A percentile compares a stretch with the other conserved stretches of the same genome.
phyloP scores from a whole-genome alignment of 2,797 vertebrate genomes.

The Sebastes oblongus region DNA sequence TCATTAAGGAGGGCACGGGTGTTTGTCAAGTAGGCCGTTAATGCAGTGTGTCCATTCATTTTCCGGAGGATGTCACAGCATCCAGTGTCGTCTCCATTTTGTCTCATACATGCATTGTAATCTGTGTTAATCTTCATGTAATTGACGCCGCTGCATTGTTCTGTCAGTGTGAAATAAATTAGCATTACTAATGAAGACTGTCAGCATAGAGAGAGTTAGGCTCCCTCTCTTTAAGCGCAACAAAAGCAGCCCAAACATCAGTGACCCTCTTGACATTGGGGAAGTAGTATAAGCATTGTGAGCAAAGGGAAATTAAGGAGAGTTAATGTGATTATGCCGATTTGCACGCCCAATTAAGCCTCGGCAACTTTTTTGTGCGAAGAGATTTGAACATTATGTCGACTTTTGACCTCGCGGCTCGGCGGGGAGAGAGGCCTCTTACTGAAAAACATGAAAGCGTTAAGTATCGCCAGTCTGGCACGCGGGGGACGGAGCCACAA shows the following conservation, averaged over 20 bases:
- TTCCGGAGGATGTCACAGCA: slow-evolving; percentile 28
- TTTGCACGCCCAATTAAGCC: slow-evolving; percentile 73
- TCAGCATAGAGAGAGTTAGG: slow-evolving; percentile 40
- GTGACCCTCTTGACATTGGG: slow-evolving; percentile 59
- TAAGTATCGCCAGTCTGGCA: slow-evolving; percentile 31
- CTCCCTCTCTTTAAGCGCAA: slow-evolving; percentile 30
- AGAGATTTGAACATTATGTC: slow-evolving; percentile 49
- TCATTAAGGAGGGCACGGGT: not conserved
- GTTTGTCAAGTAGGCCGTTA: slow-evolving; percentile 28
- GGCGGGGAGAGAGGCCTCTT: slow-evolving; percentile 6
- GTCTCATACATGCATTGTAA: slow-evolving; percentile 49
- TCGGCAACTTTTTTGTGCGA: slow-evolving; percentile 30
- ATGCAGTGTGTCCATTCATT: slow-evolving; percentile 36
- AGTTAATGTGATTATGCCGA: slow-evolving; percentile 79
- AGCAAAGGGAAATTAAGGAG: slow-evolving; percentile 63
- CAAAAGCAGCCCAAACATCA: slow-evolving; percentile 56
- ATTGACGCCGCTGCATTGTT: slow-evolving; percentile 61
- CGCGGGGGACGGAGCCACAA: slow-evolving; percentile 45
- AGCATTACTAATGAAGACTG: slow-evolving; percentile 71
- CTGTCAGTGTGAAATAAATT: slow-evolving; percentile 62
- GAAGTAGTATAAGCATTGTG: slow-evolving; percentile 28
- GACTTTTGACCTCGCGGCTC: slow-evolving; percentile 67
- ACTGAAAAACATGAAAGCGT: slow-evolving; percentile 54
- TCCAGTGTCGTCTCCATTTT: slow-evolving; percentile 51
- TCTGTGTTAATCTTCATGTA: slow-evolving; percentile 69